A percentile compares a stretch with the other conserved stretches of the same genome.
These are phyloP conservation scores for Drosophila lowei DNA, from an alignment of 1,140 invertebrate genomes.

Conservation along the genomic window DNA sequence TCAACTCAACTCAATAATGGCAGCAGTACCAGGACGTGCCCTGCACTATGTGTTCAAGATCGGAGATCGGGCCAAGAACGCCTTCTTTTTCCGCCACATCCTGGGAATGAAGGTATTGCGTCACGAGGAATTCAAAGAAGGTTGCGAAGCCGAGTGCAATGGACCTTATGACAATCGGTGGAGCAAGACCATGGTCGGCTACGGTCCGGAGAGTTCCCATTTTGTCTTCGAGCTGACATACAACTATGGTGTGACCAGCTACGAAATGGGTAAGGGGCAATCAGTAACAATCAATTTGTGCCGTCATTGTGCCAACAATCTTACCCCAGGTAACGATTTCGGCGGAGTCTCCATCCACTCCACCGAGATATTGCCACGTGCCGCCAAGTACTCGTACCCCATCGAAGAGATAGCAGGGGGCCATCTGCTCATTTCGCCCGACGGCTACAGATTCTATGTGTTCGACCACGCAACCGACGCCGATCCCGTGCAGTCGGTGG, in stretches of 20 bases:
- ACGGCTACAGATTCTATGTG: constrained; percentile 95
- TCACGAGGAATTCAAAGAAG: constrained; percentile 98
- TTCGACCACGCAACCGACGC: constrained; percentile 87
- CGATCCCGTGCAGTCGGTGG: constrained; percentile 94
- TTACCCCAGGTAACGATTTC: constrained; percentile 97
- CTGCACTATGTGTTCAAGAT: constrained; percentile 98
- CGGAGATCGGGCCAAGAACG: constrained; percentile 91
- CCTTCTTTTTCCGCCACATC: constrained; percentile 94
- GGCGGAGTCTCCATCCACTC: constrained; percentile 93
- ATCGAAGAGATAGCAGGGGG: constrained; percentile 64
- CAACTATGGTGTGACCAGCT: constrained; percentile 96
- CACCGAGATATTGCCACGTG: constrained; percentile 89
- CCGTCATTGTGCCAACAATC: no score
- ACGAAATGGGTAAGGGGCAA: constrained; percentile 85
- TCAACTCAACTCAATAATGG: no score
- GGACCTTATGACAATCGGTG: constrained; percentile 98
- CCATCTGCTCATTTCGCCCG: constrained; percentile 87
- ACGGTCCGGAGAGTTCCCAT: constrained; percentile 96
- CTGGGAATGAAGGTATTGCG: constrained; percentile 98
- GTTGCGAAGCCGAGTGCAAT: constrained; percentile 98
- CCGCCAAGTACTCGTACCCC: constrained; percentile 85
- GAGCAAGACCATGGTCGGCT: constrained; percentile 99
- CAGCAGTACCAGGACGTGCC: constrained; percentile 85
- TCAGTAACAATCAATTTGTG: background rate
- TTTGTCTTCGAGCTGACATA: constrained; percentile 99